These are phyloP conservation scores for Galerucella nymphaeae DNA, from an alignment of 2,888 invertebrate genomes.

Conservation along the genomic window DNA sequence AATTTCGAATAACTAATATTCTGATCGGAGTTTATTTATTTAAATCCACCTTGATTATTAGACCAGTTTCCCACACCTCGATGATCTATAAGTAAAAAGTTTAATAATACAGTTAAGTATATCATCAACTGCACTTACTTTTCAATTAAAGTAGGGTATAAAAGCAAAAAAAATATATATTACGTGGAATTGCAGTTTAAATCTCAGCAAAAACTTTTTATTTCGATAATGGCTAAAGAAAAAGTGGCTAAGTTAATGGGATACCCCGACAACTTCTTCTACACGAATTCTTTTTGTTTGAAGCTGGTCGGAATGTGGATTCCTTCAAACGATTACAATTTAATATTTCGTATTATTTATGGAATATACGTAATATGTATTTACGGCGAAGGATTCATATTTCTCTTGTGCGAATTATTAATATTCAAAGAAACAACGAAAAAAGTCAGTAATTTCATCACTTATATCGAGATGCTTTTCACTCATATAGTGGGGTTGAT, in stretches of 20 bases:
- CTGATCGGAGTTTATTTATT: background rate
- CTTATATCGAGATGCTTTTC: constrained; percentile 48
- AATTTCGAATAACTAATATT: background rate
- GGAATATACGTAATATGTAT: constrained; percentile 19
- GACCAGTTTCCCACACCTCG: background rate
- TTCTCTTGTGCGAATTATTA: constrained; percentile 34
- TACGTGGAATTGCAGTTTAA: background rate
- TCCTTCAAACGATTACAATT: constrained; percentile 8
- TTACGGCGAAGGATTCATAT: constrained; percentile 16
- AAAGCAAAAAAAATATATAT: background rate
- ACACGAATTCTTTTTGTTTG: constrained; percentile 7
- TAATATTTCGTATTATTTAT: constrained; percentile 19
- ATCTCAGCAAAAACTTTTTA: background rate
- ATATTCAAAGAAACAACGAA: constrained; percentile 31
- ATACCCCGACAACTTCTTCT: constrained; percentile 25
- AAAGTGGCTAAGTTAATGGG: background rate
- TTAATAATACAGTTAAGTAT: background rate
- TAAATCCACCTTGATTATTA: background rate
- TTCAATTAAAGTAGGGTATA: background rate
- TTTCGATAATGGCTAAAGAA: background rate
- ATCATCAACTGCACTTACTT: background rate
- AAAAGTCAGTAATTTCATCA: constrained; percentile 37
- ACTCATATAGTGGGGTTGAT: constrained; percentile 48
- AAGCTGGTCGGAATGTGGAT: constrained; percentile 32
- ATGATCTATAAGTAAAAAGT: background rate